Conservation (phyloP, 2,888 invertebrate species). For the Tortrix viridana region DNA sequence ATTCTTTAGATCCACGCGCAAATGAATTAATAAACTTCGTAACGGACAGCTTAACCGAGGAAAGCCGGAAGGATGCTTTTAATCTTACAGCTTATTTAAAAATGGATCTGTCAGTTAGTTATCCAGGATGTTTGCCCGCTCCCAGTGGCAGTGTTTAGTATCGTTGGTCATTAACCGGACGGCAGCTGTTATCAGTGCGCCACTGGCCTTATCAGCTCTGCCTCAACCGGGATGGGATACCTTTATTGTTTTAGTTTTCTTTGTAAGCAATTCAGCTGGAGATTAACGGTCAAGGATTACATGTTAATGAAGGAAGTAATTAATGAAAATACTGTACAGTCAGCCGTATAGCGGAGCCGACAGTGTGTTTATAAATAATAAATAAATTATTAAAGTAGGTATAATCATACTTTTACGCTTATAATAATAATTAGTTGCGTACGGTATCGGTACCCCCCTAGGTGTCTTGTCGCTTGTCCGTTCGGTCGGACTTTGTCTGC, state of each 20-base stretch:
- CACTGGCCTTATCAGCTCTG: constrained; percentile 27
- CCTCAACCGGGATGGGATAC: constrained; percentile 31
- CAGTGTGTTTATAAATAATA: no score
- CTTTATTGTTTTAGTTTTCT: constrained; percentile 26
- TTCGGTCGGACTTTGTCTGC: no score
- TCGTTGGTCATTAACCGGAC: constrained; percentile 37
- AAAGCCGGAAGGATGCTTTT: constrained; percentile 24
- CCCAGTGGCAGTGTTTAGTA: constrained; percentile 21
- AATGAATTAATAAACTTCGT: no score
- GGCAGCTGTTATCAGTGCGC: constrained; percentile 28
- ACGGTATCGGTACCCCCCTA: no score
- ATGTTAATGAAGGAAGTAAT: neutral
- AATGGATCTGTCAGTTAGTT: constrained; percentile 27
- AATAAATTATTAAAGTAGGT: no score
- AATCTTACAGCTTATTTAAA: constrained; percentile 14
- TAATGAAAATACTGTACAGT: neutral
- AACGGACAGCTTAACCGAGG: neutral
- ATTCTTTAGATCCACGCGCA: no score
- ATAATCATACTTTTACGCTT: no score
- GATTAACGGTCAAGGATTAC: neutral
- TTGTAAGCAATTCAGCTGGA: constrained; percentile 9
- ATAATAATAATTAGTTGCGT: no score
- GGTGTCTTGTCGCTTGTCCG: no score
- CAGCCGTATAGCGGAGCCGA: no score
- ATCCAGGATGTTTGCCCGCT: constrained; percentile 31